Percentiles rank a stretch among this genome's conserved stretches.
Conservation (phyloP, 2,797 vertebrate genomes). For the Cyclura pinguis region DNA sequence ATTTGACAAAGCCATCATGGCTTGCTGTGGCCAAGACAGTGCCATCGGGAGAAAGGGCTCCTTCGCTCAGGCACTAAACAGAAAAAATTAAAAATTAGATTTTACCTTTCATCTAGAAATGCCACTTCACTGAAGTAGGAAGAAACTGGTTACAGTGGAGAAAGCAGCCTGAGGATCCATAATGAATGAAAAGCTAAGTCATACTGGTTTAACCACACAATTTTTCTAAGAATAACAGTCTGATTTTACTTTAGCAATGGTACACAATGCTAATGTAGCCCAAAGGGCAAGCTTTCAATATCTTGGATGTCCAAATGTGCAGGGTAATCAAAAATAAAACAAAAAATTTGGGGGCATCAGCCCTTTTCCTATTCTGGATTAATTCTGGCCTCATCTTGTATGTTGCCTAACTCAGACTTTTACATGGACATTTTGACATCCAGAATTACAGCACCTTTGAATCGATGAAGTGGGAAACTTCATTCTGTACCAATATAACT, state of each 20-base stretch:
- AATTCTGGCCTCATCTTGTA: too few relatives aligned
- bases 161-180: not conserved
- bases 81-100: too few relatives aligned
- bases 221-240: not conserved
- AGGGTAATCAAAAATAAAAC: not conserved
- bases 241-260: not conserved
- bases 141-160: not conserved
- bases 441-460: not conserved
- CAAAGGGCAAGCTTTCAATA: not conserved
- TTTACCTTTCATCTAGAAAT: not conserved
- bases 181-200: not conserved
- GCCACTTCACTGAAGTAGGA: not conserved
- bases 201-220: not conserved
- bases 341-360: not conserved
- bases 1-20: constrained; percentile 97
- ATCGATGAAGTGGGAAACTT: not conserved
- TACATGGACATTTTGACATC: not conserved
- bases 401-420: not conserved
- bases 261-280: not conserved
- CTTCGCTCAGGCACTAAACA: constrained; percentile 92
- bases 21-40: constrained; percentile 97
- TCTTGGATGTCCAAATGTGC: not conserved
- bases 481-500: not conserved
- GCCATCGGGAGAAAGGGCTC: constrained; percentile 96
- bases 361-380: not conserved